A percentile compares a stretch with the other conserved stretches of the same genome.
Evolutionary conservation across 2,113 vertebrate genomes (phyloP).

Genomic region (Cephalophus harveyi): DNA sequence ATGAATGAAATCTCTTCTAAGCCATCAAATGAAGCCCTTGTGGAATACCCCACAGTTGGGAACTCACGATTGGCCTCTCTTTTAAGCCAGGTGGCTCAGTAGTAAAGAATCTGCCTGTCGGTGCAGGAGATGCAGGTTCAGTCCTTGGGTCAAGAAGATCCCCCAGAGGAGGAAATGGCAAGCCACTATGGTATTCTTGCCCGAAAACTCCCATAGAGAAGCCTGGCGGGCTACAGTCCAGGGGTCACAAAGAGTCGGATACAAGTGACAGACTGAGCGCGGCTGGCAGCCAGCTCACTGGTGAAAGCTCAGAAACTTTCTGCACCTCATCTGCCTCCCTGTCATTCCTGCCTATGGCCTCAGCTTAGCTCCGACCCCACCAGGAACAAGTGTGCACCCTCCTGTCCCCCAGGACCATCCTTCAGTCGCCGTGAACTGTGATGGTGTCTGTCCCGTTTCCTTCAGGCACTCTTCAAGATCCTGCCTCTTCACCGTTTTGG

Average conservation of each 20-base stretch:
- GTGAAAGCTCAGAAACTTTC: neutral
- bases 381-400: neutral
- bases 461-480: neutral
- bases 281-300: neutral
- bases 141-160: neutral
- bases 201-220: neutral
- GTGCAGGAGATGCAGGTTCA: neutral
- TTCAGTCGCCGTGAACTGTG: neutral
- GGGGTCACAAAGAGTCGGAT: neutral
- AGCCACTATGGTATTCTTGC: neutral
- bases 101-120: neutral
- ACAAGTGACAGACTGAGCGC: accelerated
- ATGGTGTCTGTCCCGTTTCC: neutral
- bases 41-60: neutral
- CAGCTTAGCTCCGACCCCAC: neutral
- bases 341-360: neutral
- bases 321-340: neutral
- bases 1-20: neutral
- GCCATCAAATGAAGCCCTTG: neutral
- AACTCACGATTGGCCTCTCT: neutral
- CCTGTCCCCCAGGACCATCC: neutral
- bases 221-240: neutral
- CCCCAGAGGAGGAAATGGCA: neutral
- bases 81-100: neutral
- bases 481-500: neutral